These are phyloP conservation scores for Garra rufa DNA, from an alignment of 2,113 vertebrate genomes.

Conservation along the genomic window DNA sequence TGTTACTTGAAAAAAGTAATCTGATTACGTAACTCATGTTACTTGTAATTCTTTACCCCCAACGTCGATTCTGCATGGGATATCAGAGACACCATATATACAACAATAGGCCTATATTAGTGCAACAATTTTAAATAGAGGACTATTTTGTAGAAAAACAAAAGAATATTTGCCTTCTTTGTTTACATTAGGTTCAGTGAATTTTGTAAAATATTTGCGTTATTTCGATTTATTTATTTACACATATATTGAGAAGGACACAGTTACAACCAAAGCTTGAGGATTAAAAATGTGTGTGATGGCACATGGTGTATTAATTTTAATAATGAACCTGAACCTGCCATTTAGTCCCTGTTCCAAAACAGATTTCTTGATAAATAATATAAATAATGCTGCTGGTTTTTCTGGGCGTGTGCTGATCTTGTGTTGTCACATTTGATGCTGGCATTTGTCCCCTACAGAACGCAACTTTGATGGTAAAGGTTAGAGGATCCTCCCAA, in stretches of 20 bases:
- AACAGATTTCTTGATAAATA: conserved; percentile 9
- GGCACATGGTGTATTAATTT: not conserved
- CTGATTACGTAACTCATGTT: no score
- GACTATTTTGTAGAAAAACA: not conserved
- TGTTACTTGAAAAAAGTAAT: no score
- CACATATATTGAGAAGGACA: not conserved
- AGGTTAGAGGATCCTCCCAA: conserved; percentile 42
- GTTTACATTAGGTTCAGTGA: not conserved
- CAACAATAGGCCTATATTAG: not conserved
- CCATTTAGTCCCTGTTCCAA: not conserved
- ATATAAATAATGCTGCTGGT: conserved; percentile 25
- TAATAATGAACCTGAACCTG: not conserved
- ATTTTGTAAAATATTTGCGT: not conserved
- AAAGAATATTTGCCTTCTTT: not conserved
- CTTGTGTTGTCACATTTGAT: conserved; percentile 20
- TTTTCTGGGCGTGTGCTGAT: conserved; percentile 23
- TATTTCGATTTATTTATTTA: not conserved
- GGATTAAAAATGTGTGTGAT: not conserved
- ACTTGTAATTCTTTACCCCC: no score
- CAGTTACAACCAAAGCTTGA: not conserved
- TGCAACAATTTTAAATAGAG: not conserved
- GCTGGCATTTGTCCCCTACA: conserved; percentile 51
- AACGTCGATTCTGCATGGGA: not conserved
- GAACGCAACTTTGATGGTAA: conserved; percentile 52
- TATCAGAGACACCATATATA: not conserved